A percentile compares a stretch with the other conserved stretches of the same genome.
phyloP scores from a whole-genome alignment of 2,797 vertebrate species.

The Sebastes paucispinis region DNA sequence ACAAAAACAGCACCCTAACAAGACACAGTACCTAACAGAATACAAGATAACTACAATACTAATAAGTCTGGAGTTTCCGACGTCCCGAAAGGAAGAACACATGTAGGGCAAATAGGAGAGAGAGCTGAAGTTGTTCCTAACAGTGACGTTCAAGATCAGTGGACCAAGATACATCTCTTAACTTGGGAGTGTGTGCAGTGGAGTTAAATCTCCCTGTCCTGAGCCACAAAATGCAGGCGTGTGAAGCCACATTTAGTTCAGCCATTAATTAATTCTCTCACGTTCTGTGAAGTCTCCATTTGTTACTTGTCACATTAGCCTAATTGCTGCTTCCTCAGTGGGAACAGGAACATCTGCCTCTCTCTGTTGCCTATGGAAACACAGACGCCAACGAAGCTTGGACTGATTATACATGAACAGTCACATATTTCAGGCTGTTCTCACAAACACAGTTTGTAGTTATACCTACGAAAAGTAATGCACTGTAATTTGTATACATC shows the following conservation, averaged over 20 bases:
- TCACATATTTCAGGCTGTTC: not conserved
- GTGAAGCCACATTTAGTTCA: conserved; percentile 57
- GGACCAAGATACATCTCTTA: not conserved
- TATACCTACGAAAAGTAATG: too few species aligned
- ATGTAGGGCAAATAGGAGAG: conserved; percentile 25
- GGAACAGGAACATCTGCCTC: conserved; percentile 55
- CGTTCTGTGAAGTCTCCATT: conserved; percentile 62
- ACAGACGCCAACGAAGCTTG: not conserved
- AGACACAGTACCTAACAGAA: conserved; percentile 16
- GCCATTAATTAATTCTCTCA: conserved; percentile 69
- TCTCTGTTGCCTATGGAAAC: conserved; percentile 44
- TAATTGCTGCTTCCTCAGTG: conserved; percentile 57
- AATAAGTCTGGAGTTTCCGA: not conserved
- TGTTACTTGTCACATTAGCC: conserved; percentile 63
- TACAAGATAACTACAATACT: conserved; percentile 1
- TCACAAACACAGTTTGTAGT: too few species aligned
- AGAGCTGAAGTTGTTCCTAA: not conserved
- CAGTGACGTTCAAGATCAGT: conserved; percentile 10
- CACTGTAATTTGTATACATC: too few species aligned
- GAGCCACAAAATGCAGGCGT: conserved; percentile 25
- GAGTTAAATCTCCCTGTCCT: conserved; percentile 1
- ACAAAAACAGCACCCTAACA: conserved; percentile 15
- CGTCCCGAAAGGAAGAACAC: conserved; percentile 6
- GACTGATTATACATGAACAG: not conserved
- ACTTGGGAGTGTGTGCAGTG: not conserved